phyloP scores from a whole-genome alignment of 53 echinoderm and acorn worm species.

The Pentamera pediparva region DNA sequence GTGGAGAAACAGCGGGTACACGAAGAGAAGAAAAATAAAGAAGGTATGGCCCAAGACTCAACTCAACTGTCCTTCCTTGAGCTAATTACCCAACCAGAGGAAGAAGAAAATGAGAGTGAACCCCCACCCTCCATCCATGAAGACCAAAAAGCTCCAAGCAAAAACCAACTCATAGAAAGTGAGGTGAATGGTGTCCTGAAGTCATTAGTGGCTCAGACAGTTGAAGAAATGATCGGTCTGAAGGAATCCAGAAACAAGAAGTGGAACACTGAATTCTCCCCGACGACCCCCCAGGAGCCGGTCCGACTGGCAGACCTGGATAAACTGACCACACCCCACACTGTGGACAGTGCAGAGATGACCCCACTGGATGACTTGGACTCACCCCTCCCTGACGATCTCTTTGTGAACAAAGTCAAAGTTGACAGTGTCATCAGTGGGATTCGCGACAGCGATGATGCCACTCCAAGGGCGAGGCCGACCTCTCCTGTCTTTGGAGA shows the following conservation, averaged over 20 bases:
- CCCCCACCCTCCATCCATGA: conserved; percentile 9
- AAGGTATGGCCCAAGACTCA: neutral
- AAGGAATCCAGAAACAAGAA: conserved; percentile 3
- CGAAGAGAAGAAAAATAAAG: conserved; percentile 19
- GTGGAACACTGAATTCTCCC: conserved; percentile 3
- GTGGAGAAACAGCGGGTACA: conserved; percentile 40
- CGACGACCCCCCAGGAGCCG: neutral
- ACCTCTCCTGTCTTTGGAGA: conserved; percentile 88
- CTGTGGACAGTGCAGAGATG: conserved; percentile 55
- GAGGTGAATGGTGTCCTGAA: conserved; percentile 57
- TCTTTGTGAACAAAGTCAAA: conserved; percentile 71
- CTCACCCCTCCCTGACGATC: conserved; percentile 63
- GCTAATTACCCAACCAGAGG: neutral
- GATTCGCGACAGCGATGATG: conserved; percentile 52
- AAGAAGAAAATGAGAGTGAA: neutral
- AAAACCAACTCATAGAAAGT: conserved; percentile 31
- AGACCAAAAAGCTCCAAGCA: conserved; percentile 13
- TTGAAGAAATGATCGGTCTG: conserved; percentile 51
- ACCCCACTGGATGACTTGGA: conserved; percentile 50
- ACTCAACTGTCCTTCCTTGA: neutral
- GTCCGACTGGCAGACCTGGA: neutral
- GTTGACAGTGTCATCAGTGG: conserved; percentile 58
- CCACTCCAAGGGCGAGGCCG: conserved; percentile 71
- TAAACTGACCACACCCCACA: conserved; percentile 58
- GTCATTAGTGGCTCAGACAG: conserved; percentile 55